phyloP scores from a whole-genome alignment of 2,797 vertebrate genomes.

The Rhinophrynus dorsalis region DNA sequence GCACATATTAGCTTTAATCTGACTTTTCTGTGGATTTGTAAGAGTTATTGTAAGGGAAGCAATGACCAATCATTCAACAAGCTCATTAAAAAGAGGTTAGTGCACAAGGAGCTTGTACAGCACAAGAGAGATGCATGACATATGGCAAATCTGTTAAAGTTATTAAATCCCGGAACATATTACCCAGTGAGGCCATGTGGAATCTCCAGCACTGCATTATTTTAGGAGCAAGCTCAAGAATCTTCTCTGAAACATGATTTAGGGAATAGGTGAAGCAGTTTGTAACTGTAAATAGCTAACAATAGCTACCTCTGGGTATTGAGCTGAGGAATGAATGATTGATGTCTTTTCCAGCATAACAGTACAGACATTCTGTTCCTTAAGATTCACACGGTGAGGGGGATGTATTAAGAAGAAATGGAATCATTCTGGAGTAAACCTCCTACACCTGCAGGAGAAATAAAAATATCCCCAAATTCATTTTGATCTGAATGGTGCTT shows the following conservation, averaged over 20 bases:
- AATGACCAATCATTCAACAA: slow-evolving; percentile 29
- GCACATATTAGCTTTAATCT: not conserved
- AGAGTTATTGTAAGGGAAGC: slow-evolving; percentile 1
- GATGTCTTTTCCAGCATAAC: slow-evolving; percentile 1
- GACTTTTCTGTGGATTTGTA: slow-evolving; percentile 1
- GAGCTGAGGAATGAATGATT: slow-evolving; percentile 11
- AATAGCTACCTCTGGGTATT: not conserved
- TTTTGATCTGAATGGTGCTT: no score
- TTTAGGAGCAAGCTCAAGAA: slow-evolving; percentile 8
- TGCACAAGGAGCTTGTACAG: slow-evolving; percentile 11
- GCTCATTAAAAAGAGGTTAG: slow-evolving; percentile 15
- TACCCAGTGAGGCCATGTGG: slow-evolving; percentile 1
- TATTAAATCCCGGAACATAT: slow-evolving; percentile 15
- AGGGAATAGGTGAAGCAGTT: slow-evolving; percentile 23
- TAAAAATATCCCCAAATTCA: no score
- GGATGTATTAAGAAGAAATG: no score
- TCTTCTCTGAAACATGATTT: slow-evolving; percentile 26
- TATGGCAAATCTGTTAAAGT: slow-evolving; percentile 32
- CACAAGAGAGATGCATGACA: slow-evolving; percentile 19
- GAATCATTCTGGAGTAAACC: no score
- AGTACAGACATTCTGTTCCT: not conserved
- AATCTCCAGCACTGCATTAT: slow-evolving; percentile 15
- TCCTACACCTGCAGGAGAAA: no score
- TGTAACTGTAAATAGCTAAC: slow-evolving; percentile 17
- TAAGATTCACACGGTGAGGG: not conserved